Percentiles rank a stretch among this genome's conserved stretches.
These are phyloP conservation scores for Pachycephus smyrnensis DNA, from an alignment of 2,888 invertebrate species.

Conservation along the genomic window DNA sequence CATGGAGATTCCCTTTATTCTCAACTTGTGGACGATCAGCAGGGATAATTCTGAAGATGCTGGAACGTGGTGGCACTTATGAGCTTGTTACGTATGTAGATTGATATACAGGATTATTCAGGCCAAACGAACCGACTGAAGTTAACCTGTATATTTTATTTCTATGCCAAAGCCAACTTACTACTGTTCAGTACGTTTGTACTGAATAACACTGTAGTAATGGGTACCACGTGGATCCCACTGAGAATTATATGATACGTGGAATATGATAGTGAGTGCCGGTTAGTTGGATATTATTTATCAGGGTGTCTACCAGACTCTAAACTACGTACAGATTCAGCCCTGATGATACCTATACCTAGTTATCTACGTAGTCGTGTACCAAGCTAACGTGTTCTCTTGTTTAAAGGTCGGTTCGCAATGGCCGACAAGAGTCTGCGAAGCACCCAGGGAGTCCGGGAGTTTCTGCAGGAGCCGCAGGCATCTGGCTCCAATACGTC, in stretches of 20 bases:
- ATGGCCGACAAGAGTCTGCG: background rate
- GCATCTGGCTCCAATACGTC: constrained; percentile 5
- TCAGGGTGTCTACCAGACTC: background rate
- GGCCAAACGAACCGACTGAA: background rate
- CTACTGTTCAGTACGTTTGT: too few species aligned
- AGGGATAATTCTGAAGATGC: background rate
- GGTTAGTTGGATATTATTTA: background rate
- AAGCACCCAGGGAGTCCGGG: background rate
- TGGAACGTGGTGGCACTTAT: background rate
- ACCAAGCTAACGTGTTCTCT: background rate
- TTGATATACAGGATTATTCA: background rate
- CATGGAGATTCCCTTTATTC: background rate
- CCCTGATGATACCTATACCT: background rate
- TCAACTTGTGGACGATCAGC: background rate
- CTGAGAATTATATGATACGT: background rate
- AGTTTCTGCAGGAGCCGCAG: constrained; percentile 1
- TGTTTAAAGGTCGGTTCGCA: background rate
- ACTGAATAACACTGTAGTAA: background rate
- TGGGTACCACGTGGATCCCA: background rate
- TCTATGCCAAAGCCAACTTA: background rate
- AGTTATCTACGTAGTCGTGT: background rate
- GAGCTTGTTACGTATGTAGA: background rate
- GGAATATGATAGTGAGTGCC: background rate
- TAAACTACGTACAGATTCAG: background rate
- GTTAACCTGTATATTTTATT: background rate